Conservation (phyloP, 30 jellyfish, hydroid and myxozoan species). For the Nemopilema nomurai region DNA sequence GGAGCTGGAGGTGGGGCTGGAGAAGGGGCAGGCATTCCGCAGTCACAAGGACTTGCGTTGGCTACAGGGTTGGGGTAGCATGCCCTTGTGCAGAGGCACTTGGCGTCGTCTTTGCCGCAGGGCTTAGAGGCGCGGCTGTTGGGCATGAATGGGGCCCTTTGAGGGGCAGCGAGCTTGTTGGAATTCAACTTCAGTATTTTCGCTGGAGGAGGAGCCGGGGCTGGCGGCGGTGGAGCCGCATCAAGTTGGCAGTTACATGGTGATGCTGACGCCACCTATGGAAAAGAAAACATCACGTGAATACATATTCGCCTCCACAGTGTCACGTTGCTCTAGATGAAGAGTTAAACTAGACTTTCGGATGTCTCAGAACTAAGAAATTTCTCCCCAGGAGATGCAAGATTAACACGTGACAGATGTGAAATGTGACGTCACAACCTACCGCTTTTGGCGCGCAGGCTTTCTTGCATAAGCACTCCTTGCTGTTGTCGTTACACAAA, state of each 20-base stretch:
- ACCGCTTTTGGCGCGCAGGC: slow-evolving; percentile 84
- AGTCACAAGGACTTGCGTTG: slow-evolving; percentile 63
- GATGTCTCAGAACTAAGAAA: too few relatives aligned
- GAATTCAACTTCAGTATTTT: slow-evolving; percentile 26
- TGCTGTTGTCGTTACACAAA: slow-evolving; percentile 53
- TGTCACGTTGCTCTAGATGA: too few relatives aligned
- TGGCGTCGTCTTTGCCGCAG: slow-evolving; percentile 62
- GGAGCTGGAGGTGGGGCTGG: slow-evolving; percentile 63
- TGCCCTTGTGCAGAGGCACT: slow-evolving; percentile 75
- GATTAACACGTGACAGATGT: not conserved
- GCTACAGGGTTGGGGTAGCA: slow-evolving; percentile 75
- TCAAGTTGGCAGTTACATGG: slow-evolving; percentile 66
- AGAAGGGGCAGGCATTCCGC: slow-evolving; percentile 68
- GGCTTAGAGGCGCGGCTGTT: slow-evolving; percentile 43
- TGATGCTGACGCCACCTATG: slow-evolving; percentile 68
- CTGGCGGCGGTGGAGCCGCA: slow-evolving; percentile 30
- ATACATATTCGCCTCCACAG: too few relatives aligned
- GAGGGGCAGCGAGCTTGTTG: slow-evolving; percentile 26
- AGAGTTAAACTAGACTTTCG: too few relatives aligned
- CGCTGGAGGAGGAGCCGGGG: slow-evolving; percentile 57
- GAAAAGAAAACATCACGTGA: too few relatives aligned
- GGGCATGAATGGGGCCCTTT: slow-evolving; percentile 47
- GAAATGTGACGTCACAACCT: not conserved
- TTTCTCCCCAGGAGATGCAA: too few relatives aligned
- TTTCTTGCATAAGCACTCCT: slow-evolving; percentile 66